Evolutionary conservation across 1,140 invertebrate genomes (phyloP), one percentile per base, ranked within the genome.

Genomic region (Pseudomyrmex sp.): DNA sequence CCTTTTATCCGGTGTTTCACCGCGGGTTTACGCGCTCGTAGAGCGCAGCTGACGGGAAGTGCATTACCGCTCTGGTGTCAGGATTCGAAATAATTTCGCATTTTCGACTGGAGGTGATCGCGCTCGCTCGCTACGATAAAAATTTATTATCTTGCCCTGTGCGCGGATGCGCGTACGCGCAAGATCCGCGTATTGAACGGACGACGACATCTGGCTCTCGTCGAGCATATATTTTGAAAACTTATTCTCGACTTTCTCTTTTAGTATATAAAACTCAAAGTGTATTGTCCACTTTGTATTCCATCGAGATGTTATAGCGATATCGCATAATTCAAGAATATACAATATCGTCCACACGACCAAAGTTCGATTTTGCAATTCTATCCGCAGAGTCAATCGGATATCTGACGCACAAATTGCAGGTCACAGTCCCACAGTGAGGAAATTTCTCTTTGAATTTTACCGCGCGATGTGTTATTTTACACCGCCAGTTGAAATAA

Each of bases 31-130:
- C 48, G 70, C 59, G 65, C 70, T 58, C 86, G 68, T 90, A 84
- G 85, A 88, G 70, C 80, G 79, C 88, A 91, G 79, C 89, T 91
- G 90, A 89, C 89, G 83, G 74, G 82, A 70, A 90, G 85, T 88
- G 88, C 89, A 89, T 89, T 88, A 88, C 46, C 80, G 72, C 48
- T 61, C 82, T 83, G 12, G 2, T 63, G 72, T 75, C 85, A 50
- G 75, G 61, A 87, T 85, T 79, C 85, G 82, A 89, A 88, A 85
- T 90, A 90, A 91, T 89, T 89, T 85, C 79, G 80, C 84, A 59
- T 85, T 70, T 85, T 59, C 20, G n/a, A 54, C 35, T n/a, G n/a
- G n/a, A 5, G 5, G 26, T 3, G 3, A 26, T 26, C 0, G 35
- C n/a, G 23, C 58, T 73, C 35, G 66, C 18, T 5, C 20, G 65